Evolutionary conservation across 2,113 vertebrate species (phyloP), one percentile per base, ranked within the genome.

Genomic region (Cygnus atratus): DNA sequence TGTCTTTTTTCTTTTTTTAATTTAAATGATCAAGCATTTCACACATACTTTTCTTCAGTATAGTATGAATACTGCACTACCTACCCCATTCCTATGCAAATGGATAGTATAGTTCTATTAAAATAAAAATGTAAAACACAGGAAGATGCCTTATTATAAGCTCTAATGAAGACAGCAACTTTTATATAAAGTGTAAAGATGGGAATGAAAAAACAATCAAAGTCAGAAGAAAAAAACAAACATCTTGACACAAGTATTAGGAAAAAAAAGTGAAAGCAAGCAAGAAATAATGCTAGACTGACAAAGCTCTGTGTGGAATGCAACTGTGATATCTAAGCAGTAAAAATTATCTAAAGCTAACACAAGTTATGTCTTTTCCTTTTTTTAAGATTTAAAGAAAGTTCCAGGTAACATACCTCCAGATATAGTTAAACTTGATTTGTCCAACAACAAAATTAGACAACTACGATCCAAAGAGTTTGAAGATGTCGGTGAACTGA

Each of bases 351-450:
- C 43, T 54, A 57, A 63, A 86, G 12, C 31, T 93, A 33, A 93
- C 35, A 61, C 4, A 79, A 88, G 18, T 72, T 75, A 88, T 58
- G 8, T 81, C 59, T 95, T 93, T 92, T 88, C 78, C 13, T 65
- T 96, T 94, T 74, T 98, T 93, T 70, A 97, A 99, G 99, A 98
- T 89, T 92, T 99, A 98, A 98, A 98, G 87, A 98, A 98, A 97
- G 96, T 99, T 95, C 99, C 99, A 54, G 96, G 97, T 46, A 98
- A 98, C 71, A 98, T 99, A 93, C 98, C 99, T 81, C 98, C 98
- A 84, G 98, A 99, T 95, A 98, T 99, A 62, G 97, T 99, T 84
- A 99, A 98, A 97, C 98, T 99, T 91, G 99, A 99, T 96, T 95
- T 99, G 89, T 99, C 99, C 77, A 94, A 87, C 73, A 99, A 99